These are phyloP conservation scores for Penaeus monodon DNA, from an alignment of 2,888 invertebrate genomes.

Conservation along the genomic window DNA sequence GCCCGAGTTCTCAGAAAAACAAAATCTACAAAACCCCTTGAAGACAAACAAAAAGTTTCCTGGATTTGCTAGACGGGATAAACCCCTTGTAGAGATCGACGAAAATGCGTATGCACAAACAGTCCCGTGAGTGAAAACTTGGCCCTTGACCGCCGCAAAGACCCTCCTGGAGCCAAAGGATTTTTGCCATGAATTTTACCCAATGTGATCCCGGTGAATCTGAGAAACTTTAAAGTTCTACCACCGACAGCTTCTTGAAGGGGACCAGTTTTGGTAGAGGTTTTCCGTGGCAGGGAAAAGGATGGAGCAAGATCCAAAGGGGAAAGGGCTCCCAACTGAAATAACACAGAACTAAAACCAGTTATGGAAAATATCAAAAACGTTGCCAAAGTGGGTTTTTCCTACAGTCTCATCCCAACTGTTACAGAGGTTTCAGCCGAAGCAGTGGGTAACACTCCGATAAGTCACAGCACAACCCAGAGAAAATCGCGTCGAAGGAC, in stretches of 20 bases:
- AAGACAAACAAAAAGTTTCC: slow-evolving; percentile 41
- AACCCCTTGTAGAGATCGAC: slow-evolving; percentile 54
- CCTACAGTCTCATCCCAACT: slow-evolving; percentile 37
- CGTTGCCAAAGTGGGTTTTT: slow-evolving; percentile 37
- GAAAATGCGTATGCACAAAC: slow-evolving; percentile 25
- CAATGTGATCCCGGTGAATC: neutral
- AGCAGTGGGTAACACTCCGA: neutral
- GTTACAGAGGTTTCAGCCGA: slow-evolving; percentile 7
- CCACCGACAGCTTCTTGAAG: slow-evolving; percentile 48
- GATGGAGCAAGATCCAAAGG: neutral
- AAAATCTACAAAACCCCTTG: slow-evolving; percentile 51
- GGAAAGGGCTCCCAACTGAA: neutral
- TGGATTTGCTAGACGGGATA: slow-evolving; percentile 64
- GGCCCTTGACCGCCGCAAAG: neutral
- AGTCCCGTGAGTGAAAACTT: neutral
- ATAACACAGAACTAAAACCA: neutral
- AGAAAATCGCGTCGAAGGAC: slow-evolving; percentile 44
- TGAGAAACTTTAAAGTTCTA: slow-evolving; percentile 2
- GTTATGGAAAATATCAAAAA: slow-evolving; percentile 22
- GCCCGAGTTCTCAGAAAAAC: slow-evolving; percentile 59
- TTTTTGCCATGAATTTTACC: slow-evolving; percentile 27
- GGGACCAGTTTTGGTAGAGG: slow-evolving; percentile 24
- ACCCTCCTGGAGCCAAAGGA: slow-evolving; percentile 22
- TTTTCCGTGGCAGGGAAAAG: slow-evolving; percentile 9
- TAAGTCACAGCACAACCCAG: slow-evolving; percentile 13